A percentile compares a stretch with the other conserved stretches of the same genome.
These are phyloP conservation scores for Hetaerina titia DNA, from an alignment of 2,888 invertebrate species.

Conservation along the genomic window DNA sequence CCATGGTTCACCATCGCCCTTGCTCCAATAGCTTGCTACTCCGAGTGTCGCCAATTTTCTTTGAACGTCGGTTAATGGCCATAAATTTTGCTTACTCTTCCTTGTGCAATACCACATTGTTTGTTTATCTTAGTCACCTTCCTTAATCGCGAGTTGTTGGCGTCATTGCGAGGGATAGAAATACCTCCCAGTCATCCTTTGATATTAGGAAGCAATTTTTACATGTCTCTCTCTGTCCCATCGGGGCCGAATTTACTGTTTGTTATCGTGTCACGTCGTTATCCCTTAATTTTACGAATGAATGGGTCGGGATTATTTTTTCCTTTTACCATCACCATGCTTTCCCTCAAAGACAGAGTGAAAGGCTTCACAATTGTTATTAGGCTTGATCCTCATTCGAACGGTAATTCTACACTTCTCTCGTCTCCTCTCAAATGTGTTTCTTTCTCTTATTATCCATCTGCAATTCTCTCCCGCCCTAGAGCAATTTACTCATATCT, in stretches of 20 bases:
- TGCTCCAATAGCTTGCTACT: no score
- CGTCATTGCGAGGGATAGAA: not conserved
- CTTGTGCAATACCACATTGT: not conserved
- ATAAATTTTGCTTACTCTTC: not conserved
- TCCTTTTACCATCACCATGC: not conserved
- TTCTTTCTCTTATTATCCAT: not conserved
- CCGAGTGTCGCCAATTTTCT: not conserved
- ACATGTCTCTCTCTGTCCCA: not conserved
- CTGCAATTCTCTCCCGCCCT: not conserved
- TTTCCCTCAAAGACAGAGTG: not conserved
- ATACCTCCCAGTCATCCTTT: not conserved
- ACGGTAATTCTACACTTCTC: constrained; percentile 39
- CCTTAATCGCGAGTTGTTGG: not conserved
- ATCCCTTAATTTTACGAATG: constrained; percentile 24
- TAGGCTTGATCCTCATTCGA: not conserved
- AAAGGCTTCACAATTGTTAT: not conserved
- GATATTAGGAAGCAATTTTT: not conserved
- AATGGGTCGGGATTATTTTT: constrained; percentile 7
- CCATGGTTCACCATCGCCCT: not conserved
- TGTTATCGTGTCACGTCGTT: constrained; percentile 12
- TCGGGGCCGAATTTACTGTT: not conserved
- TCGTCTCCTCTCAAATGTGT: not conserved
- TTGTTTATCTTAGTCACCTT: not conserved
- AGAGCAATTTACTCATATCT: constrained; percentile 35
- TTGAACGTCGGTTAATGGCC: not conserved